Conservation (phyloP, 1,140 invertebrate genomes). For the Forficula auricularia region DNA sequence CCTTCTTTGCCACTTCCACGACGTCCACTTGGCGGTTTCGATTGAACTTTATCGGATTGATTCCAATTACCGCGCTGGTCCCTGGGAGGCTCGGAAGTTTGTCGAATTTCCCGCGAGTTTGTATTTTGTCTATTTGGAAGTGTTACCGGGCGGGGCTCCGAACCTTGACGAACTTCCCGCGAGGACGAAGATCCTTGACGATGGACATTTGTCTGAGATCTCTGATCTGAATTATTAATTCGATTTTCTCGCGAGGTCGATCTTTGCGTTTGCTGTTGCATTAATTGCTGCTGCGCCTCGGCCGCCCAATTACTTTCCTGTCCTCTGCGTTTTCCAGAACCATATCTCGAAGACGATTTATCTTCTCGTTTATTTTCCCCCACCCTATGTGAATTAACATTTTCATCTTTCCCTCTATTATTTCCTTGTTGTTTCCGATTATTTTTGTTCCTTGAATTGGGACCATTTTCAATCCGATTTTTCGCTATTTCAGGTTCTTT, state of each 20-base stretch:
- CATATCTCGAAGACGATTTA: slow-evolving; percentile 18
- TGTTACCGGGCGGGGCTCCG: slow-evolving; percentile 26
- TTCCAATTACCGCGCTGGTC: background rate
- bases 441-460: slow-evolving; percentile 17
- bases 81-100: background rate
- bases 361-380: slow-evolving; percentile 26
- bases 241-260: slow-evolving; percentile 21
- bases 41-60: slow-evolving; percentile 27
- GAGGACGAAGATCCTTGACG: slow-evolving; percentile 3
- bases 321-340: background rate
- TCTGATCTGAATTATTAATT: slow-evolving; percentile 15
- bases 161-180: slow-evolving; percentile 24
- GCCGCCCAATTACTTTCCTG: background rate
- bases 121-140: background rate
- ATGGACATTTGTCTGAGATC: slow-evolving; percentile 2
- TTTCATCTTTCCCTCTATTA: no score
- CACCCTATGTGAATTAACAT: slow-evolving; percentile 21
- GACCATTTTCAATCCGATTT: slow-evolving; percentile 15
- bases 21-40: slow-evolving; percentile 35
- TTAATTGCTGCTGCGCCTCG: slow-evolving; percentile 19
- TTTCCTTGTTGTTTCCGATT: slow-evolving; percentile 26
- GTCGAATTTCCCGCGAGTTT: background rate
- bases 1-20: slow-evolving; percentile 23
- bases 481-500: slow-evolving; percentile 18
- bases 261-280: slow-evolving; percentile 23